Percentiles rank a stretch among this genome's conserved stretches.
Conservation (phyloP, 2,888 invertebrate genomes). For the Biston betularia region DNA sequence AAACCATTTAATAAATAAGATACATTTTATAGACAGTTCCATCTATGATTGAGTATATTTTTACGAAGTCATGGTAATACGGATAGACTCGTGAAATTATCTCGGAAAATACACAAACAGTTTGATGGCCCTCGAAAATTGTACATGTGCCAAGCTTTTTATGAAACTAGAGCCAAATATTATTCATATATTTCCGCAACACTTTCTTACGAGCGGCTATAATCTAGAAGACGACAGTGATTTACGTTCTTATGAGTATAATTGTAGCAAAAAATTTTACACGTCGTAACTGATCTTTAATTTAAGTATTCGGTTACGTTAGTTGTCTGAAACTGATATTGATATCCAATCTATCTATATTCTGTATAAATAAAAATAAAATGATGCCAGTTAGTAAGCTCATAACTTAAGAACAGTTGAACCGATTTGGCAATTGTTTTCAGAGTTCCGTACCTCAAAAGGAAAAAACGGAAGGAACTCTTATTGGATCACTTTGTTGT, state of each 20-base stretch:
- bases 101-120: conserved; percentile 35
- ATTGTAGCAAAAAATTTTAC: too few species aligned
- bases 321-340: too few species aligned
- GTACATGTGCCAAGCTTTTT: conserved; percentile 44
- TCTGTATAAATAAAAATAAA: background rate
- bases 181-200: conserved; percentile 34
- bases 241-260: conserved; percentile 7
- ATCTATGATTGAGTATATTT: conserved; percentile 24
- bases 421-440: too few species aligned
- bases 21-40: background rate
- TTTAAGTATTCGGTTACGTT: too few species aligned
- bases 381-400: too few species aligned
- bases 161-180: conserved; percentile 42
- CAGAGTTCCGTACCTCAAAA: too few species aligned
- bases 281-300: too few species aligned
- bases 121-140: conserved; percentile 36
- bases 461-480: too few species aligned
- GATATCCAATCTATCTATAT: too few species aligned
- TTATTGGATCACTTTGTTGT: too few species aligned
- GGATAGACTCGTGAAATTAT: conserved; percentile 33
- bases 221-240: conserved; percentile 6
- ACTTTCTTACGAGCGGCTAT: conserved; percentile 34
- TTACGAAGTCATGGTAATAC: conserved; percentile 28
- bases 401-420: too few species aligned
- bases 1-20: too few species aligned